Base-by-base conservation (phyloP, 2,888 invertebrate species). In the Lycaena phlaeas region DNA sequence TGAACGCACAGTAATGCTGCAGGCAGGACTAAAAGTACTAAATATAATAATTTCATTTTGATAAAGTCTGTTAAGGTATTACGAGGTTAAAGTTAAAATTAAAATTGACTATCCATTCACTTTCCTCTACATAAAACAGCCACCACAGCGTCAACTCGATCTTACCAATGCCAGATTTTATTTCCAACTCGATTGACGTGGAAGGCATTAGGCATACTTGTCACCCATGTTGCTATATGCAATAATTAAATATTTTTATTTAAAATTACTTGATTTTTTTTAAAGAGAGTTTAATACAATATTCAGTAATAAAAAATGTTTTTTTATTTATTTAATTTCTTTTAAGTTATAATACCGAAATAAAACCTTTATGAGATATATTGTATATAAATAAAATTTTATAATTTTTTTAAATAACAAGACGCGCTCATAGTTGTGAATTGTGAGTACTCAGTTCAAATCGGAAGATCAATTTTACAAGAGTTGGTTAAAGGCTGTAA, bases 1-100 rank as follows among this genome's bases (percentile, higher is more conserved):
- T 89, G 88, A 50, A 90, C 86, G 52, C 90, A 89, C 53, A 91
- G 87, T 52, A 93, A 86, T 31, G 91, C 86, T 22, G 91, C 89
- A 54, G 93, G 92, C 49, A 93, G 74, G 54, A 91, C 88, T 59
- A 93, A 61, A 41, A 93, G 62, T 39, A 71, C 61, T 57, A 93
- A 71, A 67, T 89, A 87, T 58, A 91, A 78, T 59, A 88, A 84
- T 77, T 88, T 92, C 93, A 93, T 93, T 69, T 72, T 86, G 53
- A 53, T 53, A 50, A 53, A 44, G 53, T 50, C 49, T 45, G 52
- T 49, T 52, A 52, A 51, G 53, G 57, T 58, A 51, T 51, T 63
- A 57, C 64, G 60, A 52, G 49, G 41, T 43, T 42, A 51, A 57
- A 52, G 57, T 56, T 57, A 61, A 58, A 63, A 62, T 64, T 56